Evolutionary conservation across 2,888 invertebrate genomes (phyloP).

Genomic region (Drosophila picticornis): DNA sequence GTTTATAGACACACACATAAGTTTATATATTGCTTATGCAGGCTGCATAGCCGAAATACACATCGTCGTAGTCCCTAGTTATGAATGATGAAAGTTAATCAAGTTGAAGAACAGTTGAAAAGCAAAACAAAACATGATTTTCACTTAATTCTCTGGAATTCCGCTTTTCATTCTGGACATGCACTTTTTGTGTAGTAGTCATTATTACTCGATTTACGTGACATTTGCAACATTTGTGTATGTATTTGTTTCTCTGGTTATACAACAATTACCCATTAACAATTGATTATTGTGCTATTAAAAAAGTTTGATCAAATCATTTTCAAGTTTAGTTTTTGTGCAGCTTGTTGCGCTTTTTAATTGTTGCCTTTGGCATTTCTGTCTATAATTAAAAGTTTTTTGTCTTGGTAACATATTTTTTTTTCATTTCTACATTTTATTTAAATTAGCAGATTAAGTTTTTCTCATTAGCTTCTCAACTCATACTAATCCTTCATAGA

Average conservation of each 20-base stretch:
- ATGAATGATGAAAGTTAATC: slow-evolving; percentile 3
- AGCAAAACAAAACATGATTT: slow-evolving; percentile 30
- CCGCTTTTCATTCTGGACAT: slow-evolving; percentile 2
- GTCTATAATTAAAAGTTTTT: neutral
- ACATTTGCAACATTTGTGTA: slow-evolving; percentile 7
- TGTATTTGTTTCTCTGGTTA: neutral
- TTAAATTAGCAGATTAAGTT: neutral
- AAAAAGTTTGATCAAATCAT: neutral
- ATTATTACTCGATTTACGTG: slow-evolving; percentile 26
- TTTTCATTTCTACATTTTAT: neutral
- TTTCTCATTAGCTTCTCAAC: neutral
- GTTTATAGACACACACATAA: neutral
- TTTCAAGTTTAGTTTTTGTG: neutral
- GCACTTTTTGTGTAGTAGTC: neutral
- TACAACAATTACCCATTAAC: neutral
- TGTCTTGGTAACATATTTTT: neutral
- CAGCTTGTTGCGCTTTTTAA: neutral
- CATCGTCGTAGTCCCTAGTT: neutral
- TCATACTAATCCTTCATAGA: neutral
- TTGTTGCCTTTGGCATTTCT: neutral
- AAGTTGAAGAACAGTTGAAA: slow-evolving; percentile 11
- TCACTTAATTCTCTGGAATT: slow-evolving; percentile 19
- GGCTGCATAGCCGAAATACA: slow-evolving; percentile 2
- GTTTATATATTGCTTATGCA: neutral
- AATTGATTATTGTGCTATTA: neutral